Percentiles rank a stretch among this genome's conserved stretches.
These are phyloP conservation scores for Drosophila bipectinata DNA, from an alignment of 1,140 invertebrate genomes.

Conservation along the genomic window DNA sequence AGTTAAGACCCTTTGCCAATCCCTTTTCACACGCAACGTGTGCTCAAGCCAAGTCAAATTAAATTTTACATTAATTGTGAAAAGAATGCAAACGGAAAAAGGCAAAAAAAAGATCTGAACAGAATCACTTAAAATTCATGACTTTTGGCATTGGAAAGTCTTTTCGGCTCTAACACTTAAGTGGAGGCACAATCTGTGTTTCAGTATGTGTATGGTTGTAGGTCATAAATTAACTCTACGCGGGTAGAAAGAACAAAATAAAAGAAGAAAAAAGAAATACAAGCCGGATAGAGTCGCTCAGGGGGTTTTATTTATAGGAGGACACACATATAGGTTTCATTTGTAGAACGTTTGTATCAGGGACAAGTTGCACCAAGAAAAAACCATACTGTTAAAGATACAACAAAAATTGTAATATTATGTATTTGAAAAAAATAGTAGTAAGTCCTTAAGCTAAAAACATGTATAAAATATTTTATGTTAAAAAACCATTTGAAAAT, in stretches of 20 bases:
- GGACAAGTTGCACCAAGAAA: constrained; percentile 39
- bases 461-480: too few species aligned
- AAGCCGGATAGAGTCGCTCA: constrained; percentile 26
- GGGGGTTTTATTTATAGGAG: constrained; percentile 69
- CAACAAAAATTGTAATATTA: not conserved
- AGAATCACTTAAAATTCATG: constrained; percentile 77
- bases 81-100: constrained; percentile 35
- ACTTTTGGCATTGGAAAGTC: constrained; percentile 54
- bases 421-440: not conserved
- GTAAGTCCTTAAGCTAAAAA: too few species aligned
- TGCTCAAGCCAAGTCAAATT: constrained; percentile 51
- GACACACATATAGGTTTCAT: constrained; percentile 27
- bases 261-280: not conserved
- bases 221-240: constrained; percentile 73
- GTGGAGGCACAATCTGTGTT: constrained; percentile 52
- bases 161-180: constrained; percentile 63
- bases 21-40: constrained; percentile 50
- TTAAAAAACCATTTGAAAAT: not conserved
- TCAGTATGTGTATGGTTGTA: constrained; percentile 45
- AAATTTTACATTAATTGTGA: constrained; percentile 61
- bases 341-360: constrained; percentile 42
- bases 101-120: constrained; percentile 32
- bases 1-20: constrained; percentile 22
- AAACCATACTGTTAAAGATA: not conserved
- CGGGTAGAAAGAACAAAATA: constrained; percentile 32